phyloP scores from a whole-genome alignment of 2,113 vertebrate species.

The Dipodomys merriami region DNA sequence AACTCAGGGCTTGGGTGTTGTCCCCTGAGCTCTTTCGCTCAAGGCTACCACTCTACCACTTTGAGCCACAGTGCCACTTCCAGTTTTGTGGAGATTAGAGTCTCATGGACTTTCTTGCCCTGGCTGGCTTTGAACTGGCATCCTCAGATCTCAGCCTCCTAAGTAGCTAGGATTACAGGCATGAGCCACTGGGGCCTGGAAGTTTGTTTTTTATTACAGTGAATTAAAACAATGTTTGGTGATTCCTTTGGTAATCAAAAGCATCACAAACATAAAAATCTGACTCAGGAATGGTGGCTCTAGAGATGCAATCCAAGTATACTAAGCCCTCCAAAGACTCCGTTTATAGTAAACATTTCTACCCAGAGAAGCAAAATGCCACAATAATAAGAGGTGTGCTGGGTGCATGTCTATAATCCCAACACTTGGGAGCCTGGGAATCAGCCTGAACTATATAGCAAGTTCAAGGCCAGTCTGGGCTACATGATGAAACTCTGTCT shows the following conservation, averaged over 20 bases:
- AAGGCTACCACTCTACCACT: neutral
- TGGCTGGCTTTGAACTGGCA: too few relatives aligned
- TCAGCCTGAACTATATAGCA: too few relatives aligned
- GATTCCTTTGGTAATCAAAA: slow-evolving; percentile 1
- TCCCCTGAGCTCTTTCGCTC: too few relatives aligned
- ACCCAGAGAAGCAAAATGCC: neutral
- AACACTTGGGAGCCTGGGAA: neutral
- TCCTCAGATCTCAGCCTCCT: neutral
- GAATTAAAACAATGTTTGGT: slow-evolving; percentile 29
- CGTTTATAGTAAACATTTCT: neutral
- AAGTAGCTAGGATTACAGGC: too few relatives aligned
- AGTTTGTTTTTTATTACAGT: neutral
- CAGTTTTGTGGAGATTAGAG: too few relatives aligned
- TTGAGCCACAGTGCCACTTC: too few relatives aligned
- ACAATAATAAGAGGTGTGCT: neutral
- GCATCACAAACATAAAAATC: neutral
- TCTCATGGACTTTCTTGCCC: too few relatives aligned
- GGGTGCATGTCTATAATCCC: neutral
- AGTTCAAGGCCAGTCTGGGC: neutral
- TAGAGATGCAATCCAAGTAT: neutral
- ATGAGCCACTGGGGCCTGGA: too few relatives aligned
- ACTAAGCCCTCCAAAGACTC: neutral
- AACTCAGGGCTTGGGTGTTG: neutral
- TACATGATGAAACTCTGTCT: neutral
- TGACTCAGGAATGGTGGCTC: neutral